A percentile compares a stretch with the other conserved stretches of the same genome.
Conservation (phyloP, 2,113 vertebrate genomes). For the Rynchops niger region DNA sequence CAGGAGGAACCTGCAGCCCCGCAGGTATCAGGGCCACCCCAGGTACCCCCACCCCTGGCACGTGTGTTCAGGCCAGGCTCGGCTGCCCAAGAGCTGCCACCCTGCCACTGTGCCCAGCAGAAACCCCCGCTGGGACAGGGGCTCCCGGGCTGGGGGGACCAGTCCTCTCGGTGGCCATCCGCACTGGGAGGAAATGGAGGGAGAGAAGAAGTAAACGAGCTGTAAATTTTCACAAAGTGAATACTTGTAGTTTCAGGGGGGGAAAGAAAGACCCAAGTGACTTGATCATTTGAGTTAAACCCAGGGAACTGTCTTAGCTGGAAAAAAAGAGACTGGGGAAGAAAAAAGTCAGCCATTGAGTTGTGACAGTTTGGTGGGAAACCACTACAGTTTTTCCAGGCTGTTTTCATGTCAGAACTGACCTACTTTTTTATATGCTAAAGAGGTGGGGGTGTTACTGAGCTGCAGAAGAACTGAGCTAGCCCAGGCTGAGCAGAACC, state of each 20-base stretch:
- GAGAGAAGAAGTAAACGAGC: neutral
- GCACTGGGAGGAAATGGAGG: neutral
- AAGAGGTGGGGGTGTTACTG: neutral
- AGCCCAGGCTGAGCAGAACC: neutral
- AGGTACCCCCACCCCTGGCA: neutral
- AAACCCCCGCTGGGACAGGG: neutral
- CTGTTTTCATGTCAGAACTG: conserved; percentile 42
- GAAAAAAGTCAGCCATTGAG: neutral
- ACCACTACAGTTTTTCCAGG: neutral
- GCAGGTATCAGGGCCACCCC: neutral
- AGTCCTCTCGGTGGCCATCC: neutral
- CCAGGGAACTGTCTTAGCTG: neutral
- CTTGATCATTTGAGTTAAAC: neutral
- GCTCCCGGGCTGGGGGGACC: neutral
- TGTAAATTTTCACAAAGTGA: neutral
- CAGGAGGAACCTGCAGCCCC: neutral
- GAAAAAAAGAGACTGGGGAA: neutral
- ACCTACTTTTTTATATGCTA: conserved; percentile 26
- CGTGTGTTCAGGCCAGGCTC: accelerated
- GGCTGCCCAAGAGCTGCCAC: neutral
- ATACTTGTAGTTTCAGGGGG: neutral
- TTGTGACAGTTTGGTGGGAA: conserved; percentile 12
- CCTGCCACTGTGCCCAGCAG: accelerated
- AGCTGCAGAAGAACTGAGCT: neutral
- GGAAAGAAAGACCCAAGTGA: neutral